Conservation (phyloP, 2,797 vertebrate genomes). For the Squalus acanthias region DNA sequence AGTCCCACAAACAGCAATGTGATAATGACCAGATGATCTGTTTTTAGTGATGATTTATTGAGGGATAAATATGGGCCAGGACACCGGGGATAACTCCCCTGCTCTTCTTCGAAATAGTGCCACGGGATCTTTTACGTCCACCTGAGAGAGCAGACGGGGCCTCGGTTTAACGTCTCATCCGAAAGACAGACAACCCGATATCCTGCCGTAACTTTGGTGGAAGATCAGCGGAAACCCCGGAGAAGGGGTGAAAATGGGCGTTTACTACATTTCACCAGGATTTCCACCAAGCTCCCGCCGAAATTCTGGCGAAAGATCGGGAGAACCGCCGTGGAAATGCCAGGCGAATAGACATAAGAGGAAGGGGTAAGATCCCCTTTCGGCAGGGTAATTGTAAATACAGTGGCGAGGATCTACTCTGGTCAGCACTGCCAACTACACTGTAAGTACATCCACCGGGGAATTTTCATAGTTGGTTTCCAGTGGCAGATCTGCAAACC, state of each 20-base stretch:
- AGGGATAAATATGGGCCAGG: too few species aligned
- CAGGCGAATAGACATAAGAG: not conserved
- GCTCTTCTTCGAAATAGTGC: too few species aligned
- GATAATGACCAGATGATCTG: too few species aligned
- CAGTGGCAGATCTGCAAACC: not conserved
- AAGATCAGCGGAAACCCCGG: not conserved
- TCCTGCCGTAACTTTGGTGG: not conserved
- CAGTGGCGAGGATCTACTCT: not conserved
- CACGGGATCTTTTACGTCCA: too few species aligned
- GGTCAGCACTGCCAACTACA: not conserved
- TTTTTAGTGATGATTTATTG: too few species aligned
- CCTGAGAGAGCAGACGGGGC: too few species aligned
- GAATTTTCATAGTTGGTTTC: not conserved
- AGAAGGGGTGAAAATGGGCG: not conserved
- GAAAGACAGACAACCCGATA: too few species aligned
- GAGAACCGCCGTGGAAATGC: not conserved
- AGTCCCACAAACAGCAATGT: too few species aligned
- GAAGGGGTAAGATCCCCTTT: not conserved
- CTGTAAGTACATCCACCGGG: not conserved
- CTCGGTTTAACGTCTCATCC: too few species aligned
- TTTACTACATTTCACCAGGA: not conserved
- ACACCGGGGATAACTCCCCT: too few species aligned
- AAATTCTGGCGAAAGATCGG: not conserved
- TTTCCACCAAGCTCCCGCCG: not conserved
- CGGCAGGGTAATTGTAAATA: not conserved